Evolutionary conservation across 2,113 vertebrate genomes (phyloP), one percentile per base, ranked within the genome.

Genomic region (Camelus dromedarius): DNA sequence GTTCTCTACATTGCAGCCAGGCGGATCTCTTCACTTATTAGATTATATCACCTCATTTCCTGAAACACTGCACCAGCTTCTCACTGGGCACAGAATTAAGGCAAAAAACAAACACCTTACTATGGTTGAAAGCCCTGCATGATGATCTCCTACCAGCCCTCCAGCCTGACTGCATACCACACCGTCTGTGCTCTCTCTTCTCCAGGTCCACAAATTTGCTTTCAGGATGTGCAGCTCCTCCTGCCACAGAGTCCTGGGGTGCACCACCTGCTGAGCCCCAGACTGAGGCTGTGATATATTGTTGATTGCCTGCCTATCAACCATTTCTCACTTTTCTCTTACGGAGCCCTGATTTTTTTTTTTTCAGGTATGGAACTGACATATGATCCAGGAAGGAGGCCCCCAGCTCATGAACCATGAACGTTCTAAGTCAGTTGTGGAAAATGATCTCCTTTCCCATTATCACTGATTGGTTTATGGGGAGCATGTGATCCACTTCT

Each of bases 401-500:
- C 20, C 64, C 14, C 19, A 75, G 76, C 70, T 83, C 20, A 62
- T 30, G 62, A 92, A 90, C n/a, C 35, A 16, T 42, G 50, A 54
- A 6, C 46, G 56, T 85, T 75, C 20, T 70, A 80, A 91, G 32
- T 70, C 60, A 90, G 14, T 38, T 11, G 3, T 73, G 83, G 30
- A 42, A 92, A 94, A 58, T 7, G 26, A 66, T 76, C 75, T 48
- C 42, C n/a, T 62, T 87, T 96, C 11, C 15, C 32, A 81, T 89
- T 81, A 60, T 52, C 26, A 58, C 67, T 72, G 52, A 92, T 84
- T 80, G 88, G 87, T 72, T 96, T 82, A 85, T 60, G 32, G 35
- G 56, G n/a, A 79, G 26, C 60, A 92, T 9, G 30, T 89, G 75
- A 93, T 69, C 64, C 46, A 84, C 38, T 89, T 93, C 50, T 93